Percentiles rank a stretch among this genome's conserved stretches.
phyloP scores from a whole-genome alignment of 2,113 vertebrate genomes.

The Malurus melanocephalus region DNA sequence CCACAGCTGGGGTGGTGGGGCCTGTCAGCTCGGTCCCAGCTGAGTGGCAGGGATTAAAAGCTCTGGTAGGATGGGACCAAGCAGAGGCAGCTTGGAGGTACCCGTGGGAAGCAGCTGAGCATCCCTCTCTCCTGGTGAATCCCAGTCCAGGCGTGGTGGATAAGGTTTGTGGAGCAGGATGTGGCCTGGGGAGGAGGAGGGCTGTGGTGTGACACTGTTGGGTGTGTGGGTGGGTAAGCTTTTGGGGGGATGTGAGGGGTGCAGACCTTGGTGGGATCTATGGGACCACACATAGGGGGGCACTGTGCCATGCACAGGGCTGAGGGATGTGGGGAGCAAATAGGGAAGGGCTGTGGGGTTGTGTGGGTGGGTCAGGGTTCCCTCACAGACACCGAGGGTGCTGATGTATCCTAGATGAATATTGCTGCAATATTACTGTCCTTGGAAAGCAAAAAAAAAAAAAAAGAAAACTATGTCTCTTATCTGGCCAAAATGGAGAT shows the following conservation, averaged over 20 bases:
- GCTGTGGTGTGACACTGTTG: neutral
- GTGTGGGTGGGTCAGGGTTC: neutral
- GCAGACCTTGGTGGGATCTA: neutral
- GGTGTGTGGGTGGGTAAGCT: neutral
- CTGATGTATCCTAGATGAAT: neutral
- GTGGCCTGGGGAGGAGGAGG: neutral
- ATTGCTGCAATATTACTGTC: neutral
- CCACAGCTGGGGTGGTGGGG: neutral
- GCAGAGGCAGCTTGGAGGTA: neutral
- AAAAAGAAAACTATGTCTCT: neutral
- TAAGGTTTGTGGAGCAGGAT: neutral
- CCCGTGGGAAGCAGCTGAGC: neutral
- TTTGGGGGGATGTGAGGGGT: neutral
- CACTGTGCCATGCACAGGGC: neutral
- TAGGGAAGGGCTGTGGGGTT: neutral
- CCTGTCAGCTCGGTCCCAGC: neutral
- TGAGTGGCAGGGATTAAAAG: neutral
- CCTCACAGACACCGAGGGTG: neutral
- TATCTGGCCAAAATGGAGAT: neutral
- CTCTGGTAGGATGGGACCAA: neutral
- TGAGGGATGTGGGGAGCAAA: neutral
- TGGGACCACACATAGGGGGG: neutral
- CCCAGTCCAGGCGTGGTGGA: neutral
- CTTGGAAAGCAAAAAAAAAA: neutral
- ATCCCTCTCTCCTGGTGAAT: neutral